phyloP scores from a whole-genome alignment of 2,797 vertebrate genomes.

The Sebastes umbrosus region DNA sequence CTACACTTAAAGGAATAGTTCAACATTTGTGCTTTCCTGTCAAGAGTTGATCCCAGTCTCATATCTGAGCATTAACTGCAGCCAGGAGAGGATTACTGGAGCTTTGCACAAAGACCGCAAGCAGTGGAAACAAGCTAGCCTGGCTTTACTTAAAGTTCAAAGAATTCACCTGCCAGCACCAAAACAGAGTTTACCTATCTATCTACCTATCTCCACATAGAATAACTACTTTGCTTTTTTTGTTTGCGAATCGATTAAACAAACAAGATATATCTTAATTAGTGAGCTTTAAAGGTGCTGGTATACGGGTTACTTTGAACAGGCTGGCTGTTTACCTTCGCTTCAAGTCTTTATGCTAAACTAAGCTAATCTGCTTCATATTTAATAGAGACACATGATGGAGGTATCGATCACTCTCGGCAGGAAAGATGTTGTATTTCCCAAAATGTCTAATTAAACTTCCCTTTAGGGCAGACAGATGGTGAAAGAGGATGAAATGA shows the following conservation, averaged over 20 bases:
- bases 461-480: not conserved
- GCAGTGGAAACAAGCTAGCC: not conserved
- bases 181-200: not conserved
- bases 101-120: not conserved
- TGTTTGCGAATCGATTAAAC: not conserved
- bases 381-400: not conserved
- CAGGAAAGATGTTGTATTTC: not conserved
- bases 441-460: not conserved
- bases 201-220: not conserved
- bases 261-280: not conserved
- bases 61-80: not conserved
- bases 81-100: not conserved
- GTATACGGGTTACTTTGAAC: not conserved
- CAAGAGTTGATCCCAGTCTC: not conserved
- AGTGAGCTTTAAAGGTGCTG: not conserved
- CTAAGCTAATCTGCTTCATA: not conserved
- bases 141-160: not conserved
- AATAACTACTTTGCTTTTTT: not conserved
- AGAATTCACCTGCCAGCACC: not conserved
- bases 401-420: not conserved
- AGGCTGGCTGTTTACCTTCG: not conserved
- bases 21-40: not conserved
- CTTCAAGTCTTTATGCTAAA: not conserved
- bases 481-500: constrained; percentile 12
- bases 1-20: not conserved